phyloP scores from a whole-genome alignment of 2,113 vertebrate species.

The Crocuta crocuta region DNA sequence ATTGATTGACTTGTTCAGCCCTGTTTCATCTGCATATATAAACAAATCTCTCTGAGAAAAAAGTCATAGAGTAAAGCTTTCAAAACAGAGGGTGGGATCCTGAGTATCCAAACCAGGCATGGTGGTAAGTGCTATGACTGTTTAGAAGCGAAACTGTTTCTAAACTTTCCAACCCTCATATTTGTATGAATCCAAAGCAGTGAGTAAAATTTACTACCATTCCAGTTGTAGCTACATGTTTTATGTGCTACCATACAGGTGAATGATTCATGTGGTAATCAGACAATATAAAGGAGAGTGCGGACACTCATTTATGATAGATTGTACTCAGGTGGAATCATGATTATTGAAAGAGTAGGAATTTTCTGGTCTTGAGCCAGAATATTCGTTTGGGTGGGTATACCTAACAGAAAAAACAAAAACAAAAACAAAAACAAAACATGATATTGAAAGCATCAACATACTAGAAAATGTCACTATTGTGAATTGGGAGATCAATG shows the following conservation, averaged over 20 bases:
- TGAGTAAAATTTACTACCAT: background rate
- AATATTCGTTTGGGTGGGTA: background rate
- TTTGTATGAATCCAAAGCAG: background rate
- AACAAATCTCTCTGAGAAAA: background rate
- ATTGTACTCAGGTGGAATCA: background rate
- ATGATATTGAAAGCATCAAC: background rate
- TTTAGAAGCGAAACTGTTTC: background rate
- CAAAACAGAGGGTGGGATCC: background rate
- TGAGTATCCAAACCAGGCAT: background rate
- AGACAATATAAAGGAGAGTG: background rate
- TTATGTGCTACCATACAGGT: background rate
- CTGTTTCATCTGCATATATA: background rate
- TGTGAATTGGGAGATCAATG: background rate
- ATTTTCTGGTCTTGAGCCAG: background rate
- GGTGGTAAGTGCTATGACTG: background rate
- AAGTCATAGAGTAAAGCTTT: background rate
- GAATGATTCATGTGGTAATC: background rate
- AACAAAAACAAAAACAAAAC: background rate
- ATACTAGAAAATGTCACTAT: background rate
- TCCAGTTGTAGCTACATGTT: background rate
- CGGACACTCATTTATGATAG: background rate
- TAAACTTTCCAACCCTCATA: background rate
- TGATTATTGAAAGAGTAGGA: background rate
- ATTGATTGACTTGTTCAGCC: background rate
- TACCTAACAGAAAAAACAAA: background rate